Percentiles rank a stretch among this genome's conserved stretches.
These are phyloP conservation scores for Apocrypta bakeri DNA, from an alignment of 1,140 invertebrate species.

Conservation along the genomic window DNA sequence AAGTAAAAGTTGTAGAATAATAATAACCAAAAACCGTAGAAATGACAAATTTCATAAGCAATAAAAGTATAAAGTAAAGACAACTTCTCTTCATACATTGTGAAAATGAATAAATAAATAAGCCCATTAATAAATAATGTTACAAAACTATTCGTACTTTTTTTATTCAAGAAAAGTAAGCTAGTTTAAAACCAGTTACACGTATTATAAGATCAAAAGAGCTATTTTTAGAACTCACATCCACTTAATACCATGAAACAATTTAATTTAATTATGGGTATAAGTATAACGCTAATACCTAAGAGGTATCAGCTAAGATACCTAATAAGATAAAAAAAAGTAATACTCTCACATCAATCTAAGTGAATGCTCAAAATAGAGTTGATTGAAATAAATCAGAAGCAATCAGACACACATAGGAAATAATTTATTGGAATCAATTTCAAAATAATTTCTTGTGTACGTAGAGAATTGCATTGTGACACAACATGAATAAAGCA, in stretches of 20 bases:
- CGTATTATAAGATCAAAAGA: too few relatives aligned
- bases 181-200: too few relatives aligned
- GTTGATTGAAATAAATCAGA: conserved; percentile 51
- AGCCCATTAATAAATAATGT: too few relatives aligned
- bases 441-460: conserved; percentile 48
- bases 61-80: conserved; percentile 1
- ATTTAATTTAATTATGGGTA: background rate
- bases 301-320: background rate
- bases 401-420: conserved; percentile 45
- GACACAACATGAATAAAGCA: conserved; percentile 4
- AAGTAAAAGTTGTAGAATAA: background rate
- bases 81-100: conserved; percentile 2
- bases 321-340: too few relatives aligned
- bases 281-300: background rate
- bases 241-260: background rate
- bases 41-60: background rate
- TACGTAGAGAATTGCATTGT: conserved; percentile 24
- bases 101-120: too few relatives aligned
- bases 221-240: too few relatives aligned
- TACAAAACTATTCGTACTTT: too few relatives aligned
- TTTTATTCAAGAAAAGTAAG: too few relatives aligned
- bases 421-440: conserved; percentile 53
- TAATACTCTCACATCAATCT: conserved; percentile 43
- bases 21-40: background rate
- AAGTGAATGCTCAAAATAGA: conserved; percentile 26